Base-by-base conservation (phyloP, 2,113 vertebrate genomes). In the Synodontis membranacea region DNA sequence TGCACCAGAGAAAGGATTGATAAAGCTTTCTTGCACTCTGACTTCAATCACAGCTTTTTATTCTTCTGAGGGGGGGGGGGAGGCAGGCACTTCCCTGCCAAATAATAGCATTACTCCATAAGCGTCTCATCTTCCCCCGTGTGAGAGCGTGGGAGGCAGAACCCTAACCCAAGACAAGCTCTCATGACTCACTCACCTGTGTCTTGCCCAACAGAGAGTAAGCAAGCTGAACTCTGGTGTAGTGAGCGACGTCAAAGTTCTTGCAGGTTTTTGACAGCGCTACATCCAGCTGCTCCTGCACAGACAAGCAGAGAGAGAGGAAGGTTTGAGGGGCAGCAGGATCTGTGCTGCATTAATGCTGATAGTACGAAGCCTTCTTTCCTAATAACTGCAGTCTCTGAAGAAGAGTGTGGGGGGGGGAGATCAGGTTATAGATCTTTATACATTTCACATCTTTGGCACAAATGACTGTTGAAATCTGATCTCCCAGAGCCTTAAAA, bases 261-360 rank as follows among this genome's bases (percentile, higher is more conserved):
- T 99, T 99, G 91, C 98, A 99, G 91, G 99, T 99, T 95, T 97
- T 99, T 17, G 97, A 99, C 87, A 99, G 95, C 0, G 98, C 98
- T 83, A 99, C 97, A 0, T 99, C 98, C 90, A 99, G 85, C 86
- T 99, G 98, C 89, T 99, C 98, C 98, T 99, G 90, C n/a, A 92
- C 88, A 88, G 7, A 34, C 72, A 83, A 91, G 76, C 79, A 87
- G 86, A 91, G 11, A 91, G 4, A 52, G n/a, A 83, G 28, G 34
- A 64, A n/a, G 31, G 48, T 54, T 66, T 48, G 25, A 70, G 48
- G 39, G 81, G 31, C 17, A 17, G 12, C 42, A 4, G 34, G 54
- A 58, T 42, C 52, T 28, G 75, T 7, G 14, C n/a, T 79, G 23
- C 11, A 42, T 80, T 68, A 54, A 3, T 12, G 39, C n/a, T 50